A percentile compares a stretch with the other conserved stretches of the same genome.
Evolutionary conservation across 2,888 invertebrate genomes (phyloP).

Genomic region (Scaptomyza reducta): DNA sequence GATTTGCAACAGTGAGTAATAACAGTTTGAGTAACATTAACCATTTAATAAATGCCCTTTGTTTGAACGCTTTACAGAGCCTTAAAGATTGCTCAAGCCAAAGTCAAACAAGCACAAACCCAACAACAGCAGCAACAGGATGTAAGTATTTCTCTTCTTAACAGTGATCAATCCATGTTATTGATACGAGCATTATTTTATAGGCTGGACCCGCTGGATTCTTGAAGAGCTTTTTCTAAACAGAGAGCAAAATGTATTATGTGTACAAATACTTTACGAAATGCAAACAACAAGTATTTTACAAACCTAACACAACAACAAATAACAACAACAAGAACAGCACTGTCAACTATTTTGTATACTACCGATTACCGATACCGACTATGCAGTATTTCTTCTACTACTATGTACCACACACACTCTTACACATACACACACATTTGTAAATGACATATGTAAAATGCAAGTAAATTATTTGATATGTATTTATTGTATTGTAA

Average conservation of each 20-base stretch:
- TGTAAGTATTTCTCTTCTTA: conserved; percentile 64
- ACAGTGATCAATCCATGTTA: background rate
- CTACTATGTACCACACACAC: conserved; percentile 55
- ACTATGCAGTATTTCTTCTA: conserved; percentile 70
- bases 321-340: conserved; percentile 54
- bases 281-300: conserved; percentile 35
- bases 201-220: conserved; percentile 97
- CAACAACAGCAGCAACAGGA: conserved; percentile 91
- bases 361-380: conserved; percentile 68
- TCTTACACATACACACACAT: conserved; percentile 53
- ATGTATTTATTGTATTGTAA: conserved; percentile 75
- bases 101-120: conserved; percentile 92
- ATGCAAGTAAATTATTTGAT: conserved; percentile 71
- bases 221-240: conserved; percentile 96
- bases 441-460: conserved; percentile 77
- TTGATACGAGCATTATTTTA: conserved; percentile 18
- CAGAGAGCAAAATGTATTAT: conserved; percentile 26
- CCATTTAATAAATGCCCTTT: background rate
- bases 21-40: background rate
- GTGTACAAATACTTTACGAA: conserved; percentile 30
- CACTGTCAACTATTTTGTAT: conserved; percentile 78
- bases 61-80: conserved; percentile 86
- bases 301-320: conserved; percentile 51
- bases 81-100: conserved; percentile 95
- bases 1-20: conserved; percentile 94